phyloP scores from a whole-genome alignment of 2,797 vertebrate species.

The Phataginus tricuspis region DNA sequence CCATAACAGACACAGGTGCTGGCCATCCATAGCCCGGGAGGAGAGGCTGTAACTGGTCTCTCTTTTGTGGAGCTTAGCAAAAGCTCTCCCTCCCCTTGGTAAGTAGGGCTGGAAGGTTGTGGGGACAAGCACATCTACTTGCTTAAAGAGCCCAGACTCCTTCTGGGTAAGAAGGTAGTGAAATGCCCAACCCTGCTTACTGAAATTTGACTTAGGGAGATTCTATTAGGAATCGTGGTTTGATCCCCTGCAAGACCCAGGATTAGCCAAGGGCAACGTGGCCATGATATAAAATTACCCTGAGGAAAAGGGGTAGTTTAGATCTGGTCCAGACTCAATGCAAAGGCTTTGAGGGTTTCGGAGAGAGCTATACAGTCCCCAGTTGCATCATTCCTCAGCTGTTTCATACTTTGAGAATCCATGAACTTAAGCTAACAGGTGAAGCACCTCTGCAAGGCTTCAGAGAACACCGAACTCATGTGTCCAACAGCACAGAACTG shows the following conservation, averaged over 20 bases:
- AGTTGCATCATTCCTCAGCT: background rate
- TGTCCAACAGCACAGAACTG: background rate
- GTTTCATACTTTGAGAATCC: background rate
- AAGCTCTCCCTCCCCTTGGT: background rate
- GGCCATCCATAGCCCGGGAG: background rate
- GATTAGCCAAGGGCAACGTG: background rate
- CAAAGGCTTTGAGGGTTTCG: background rate
- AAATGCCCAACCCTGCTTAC: background rate
- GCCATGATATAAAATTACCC: background rate
- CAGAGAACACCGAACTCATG: background rate
- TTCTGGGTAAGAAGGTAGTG: background rate
- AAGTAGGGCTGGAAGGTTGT: background rate
- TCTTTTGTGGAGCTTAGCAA: background rate
- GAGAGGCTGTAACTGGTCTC: background rate
- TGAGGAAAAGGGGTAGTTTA: background rate
- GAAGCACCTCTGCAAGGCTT: background rate
- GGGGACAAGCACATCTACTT: background rate
- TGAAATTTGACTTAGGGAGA: background rate
- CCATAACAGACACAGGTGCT: background rate
- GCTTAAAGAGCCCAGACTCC: background rate
- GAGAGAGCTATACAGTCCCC: background rate
- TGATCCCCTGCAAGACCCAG: background rate
- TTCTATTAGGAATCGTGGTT: background rate
- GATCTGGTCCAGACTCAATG: background rate
- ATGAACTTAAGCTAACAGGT: background rate